These are phyloP conservation scores for Hystrix cristata DNA, from an alignment of 2,113 vertebrate genomes.

Conservation along the genomic window DNA sequence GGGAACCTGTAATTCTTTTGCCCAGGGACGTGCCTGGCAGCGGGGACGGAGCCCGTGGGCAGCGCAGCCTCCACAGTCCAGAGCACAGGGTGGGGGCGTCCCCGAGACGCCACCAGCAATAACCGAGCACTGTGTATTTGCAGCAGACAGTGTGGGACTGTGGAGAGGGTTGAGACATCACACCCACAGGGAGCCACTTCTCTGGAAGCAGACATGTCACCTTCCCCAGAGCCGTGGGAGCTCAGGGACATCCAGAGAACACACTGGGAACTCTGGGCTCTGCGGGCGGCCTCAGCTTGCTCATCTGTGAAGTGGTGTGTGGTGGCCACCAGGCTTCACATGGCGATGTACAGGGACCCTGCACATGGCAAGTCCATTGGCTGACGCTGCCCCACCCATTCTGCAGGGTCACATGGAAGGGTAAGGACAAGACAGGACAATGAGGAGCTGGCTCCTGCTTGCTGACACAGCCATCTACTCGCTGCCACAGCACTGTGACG, in stretches of 20 bases:
- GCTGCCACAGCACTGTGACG: no score
- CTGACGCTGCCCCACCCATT: background rate
- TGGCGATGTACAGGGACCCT: background rate
- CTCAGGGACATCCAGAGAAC: fast-evolving
- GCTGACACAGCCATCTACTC: background rate
- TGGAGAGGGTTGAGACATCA: background rate
- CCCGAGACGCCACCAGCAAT: background rate
- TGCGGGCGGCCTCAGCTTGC: fast-evolving
- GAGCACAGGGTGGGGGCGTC: background rate
- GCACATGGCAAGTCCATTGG: background rate
- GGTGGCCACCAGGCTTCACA: background rate
- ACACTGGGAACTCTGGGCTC: fast-evolving
- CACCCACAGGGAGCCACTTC: fast-evolving
- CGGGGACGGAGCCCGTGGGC: background rate
- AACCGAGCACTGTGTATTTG: background rate
- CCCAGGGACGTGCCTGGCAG: background rate
- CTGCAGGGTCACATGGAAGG: background rate
- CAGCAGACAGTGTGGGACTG: background rate
- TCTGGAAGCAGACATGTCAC: background rate
- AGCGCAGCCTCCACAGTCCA: background rate
- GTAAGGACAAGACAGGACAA: background rate
- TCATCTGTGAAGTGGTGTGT: fast-evolving
- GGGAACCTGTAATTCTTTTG: slow-evolving; percentile 83
- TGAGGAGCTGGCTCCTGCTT: background rate
- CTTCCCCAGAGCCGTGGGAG: background rate